phyloP scores from a whole-genome alignment of 2,888 invertebrate species.

The Caenorhabditis japonica region DNA sequence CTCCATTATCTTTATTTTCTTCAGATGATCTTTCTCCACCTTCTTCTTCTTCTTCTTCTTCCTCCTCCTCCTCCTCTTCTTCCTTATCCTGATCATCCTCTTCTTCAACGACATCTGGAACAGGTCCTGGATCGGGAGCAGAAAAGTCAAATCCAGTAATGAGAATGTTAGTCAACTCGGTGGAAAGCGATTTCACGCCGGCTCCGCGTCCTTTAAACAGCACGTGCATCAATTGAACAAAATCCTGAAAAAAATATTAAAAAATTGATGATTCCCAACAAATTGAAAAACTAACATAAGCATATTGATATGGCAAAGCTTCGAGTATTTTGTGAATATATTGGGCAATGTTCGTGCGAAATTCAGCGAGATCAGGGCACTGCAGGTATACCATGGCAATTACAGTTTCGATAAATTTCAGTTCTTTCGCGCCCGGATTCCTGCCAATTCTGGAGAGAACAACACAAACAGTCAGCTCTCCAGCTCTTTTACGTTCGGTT shows the following conservation, averaged over 20 bases:
- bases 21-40: slow-evolving; percentile 1
- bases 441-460: slow-evolving; percentile 16
- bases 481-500: slow-evolving; percentile 35
- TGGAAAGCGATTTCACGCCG: slow-evolving; percentile 21
- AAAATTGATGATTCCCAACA: background rate
- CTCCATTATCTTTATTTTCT: background rate
- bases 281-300: slow-evolving; percentile 17
- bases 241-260: slow-evolving; percentile 20
- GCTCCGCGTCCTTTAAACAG: slow-evolving; percentile 6
- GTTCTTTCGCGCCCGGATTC: slow-evolving; percentile 5
- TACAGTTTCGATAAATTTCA: slow-evolving; percentile 27
- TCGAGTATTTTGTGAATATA: slow-evolving; percentile 21
- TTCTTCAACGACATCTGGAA: slow-evolving; percentile 11
- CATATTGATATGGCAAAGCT: slow-evolving; percentile 30
- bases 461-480: slow-evolving; percentile 16
- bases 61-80: slow-evolving; percentile 8
- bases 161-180: slow-evolving; percentile 22
- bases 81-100: slow-evolving; percentile 9
- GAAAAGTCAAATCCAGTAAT: slow-evolving; percentile 16
- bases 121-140: slow-evolving; percentile 35
- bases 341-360: slow-evolving; percentile 24
- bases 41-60: slow-evolving; percentile 8
- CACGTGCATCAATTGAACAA: slow-evolving; percentile 36
- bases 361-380: slow-evolving; percentile 43
- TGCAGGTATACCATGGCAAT: slow-evolving; percentile 19